phyloP scores from a whole-genome alignment of 2,113 vertebrate genomes.

The Saccopteryx leptura region DNA sequence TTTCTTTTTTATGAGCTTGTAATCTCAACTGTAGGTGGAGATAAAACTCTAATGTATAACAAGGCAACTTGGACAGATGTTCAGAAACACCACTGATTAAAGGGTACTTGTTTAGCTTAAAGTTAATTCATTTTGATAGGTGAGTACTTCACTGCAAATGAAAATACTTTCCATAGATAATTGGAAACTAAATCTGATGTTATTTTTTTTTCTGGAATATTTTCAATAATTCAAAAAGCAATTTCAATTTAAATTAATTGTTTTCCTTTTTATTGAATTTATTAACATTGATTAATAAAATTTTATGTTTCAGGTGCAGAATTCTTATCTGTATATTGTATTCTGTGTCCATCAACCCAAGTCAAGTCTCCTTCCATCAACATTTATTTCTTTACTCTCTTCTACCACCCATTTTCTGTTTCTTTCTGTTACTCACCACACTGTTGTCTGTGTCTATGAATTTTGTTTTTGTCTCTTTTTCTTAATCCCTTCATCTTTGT shows the following conservation, averaged over 20 bases:
- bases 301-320: too few relatives aligned
- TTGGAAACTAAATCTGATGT: constrained; percentile 51
- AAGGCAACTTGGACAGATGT: constrained; percentile 75
- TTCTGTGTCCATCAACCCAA: too few relatives aligned
- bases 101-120: constrained; percentile 62
- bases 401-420: too few relatives aligned
- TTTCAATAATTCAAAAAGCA: constrained; percentile 41
- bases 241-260: constrained; percentile 42
- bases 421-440: too few relatives aligned
- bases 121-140: constrained; percentile 76
- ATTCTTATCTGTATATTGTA: too few relatives aligned
- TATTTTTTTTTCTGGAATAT: constrained; percentile 20
- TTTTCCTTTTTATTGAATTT: neutral
- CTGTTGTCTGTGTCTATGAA: too few relatives aligned
- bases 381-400: too few relatives aligned
- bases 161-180: constrained; percentile 61
- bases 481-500: too few relatives aligned
- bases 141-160: constrained; percentile 66
- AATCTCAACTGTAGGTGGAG: neutral
- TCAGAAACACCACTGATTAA: constrained; percentile 76
- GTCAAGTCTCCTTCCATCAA: too few relatives aligned
- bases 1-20: neutral
- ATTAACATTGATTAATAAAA: too few relatives aligned
- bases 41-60: constrained; percentile 40
- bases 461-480: too few relatives aligned